A percentile compares a stretch with the other conserved stretches of the same genome.
Evolutionary conservation across 2,113 vertebrate species (phyloP).

Genomic region (Nicator chloris): DNA sequence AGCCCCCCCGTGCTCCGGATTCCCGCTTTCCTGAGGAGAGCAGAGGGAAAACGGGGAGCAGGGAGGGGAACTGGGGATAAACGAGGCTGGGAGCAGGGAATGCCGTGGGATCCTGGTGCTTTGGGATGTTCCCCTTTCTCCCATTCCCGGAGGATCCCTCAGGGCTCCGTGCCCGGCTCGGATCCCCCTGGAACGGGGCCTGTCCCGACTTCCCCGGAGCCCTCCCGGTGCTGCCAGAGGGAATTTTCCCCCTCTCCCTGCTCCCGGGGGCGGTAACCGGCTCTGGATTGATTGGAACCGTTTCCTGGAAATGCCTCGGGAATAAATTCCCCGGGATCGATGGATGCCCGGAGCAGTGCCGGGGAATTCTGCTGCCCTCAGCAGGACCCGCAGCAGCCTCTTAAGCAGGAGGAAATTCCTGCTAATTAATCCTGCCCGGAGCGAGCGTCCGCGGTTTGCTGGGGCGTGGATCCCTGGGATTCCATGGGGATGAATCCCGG

Average conservation of each 20-base stretch:
- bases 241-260: neutral
- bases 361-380: neutral
- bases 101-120: accelerated
- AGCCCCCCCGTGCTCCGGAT: accelerated
- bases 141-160: neutral
- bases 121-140: neutral
- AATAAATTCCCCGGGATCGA: neutral
- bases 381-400: neutral
- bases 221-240: no score
- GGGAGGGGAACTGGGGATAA: neutral
- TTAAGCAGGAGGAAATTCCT: no score
- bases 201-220: no score
- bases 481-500: neutral
- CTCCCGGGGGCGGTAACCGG: neutral
- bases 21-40: no score
- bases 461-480: neutral
- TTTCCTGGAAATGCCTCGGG: neutral
- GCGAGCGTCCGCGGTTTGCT: neutral
- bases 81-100: neutral
- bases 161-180: neutral
- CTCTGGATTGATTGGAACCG: neutral
- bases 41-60: neutral
- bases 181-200: neutral
- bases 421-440: neutral
- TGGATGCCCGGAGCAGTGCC: neutral